phyloP scores from a whole-genome alignment of 2,797 vertebrate genomes.

The Limnodromus scolopaceus region DNA sequence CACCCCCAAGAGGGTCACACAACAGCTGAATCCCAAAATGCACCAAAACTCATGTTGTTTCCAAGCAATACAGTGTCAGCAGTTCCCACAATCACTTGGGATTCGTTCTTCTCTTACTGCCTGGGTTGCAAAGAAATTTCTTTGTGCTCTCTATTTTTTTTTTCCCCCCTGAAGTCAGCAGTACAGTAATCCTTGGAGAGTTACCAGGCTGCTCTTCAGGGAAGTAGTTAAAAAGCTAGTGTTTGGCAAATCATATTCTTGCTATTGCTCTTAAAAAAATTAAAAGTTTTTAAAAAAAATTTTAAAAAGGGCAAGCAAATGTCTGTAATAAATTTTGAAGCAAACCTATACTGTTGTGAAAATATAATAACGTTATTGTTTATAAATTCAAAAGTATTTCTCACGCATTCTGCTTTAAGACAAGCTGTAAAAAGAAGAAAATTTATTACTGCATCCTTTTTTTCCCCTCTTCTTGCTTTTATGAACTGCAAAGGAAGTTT shows the following conservation, averaged over 20 bases:
- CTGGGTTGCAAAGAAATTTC: slow-evolving; percentile 23
- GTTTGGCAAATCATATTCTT: slow-evolving; percentile 8
- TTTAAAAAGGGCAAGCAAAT: background rate
- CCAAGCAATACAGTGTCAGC: background rate
- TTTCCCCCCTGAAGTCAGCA: slow-evolving; percentile 1
- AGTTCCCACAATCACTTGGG: background rate
- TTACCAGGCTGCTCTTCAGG: background rate
- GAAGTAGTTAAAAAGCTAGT: background rate
- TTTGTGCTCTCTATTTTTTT: background rate
- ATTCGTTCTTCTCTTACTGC: background rate
- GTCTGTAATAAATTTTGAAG: background rate
- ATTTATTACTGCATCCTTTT: background rate
- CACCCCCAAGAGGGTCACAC: background rate
- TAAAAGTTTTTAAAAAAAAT: background rate
- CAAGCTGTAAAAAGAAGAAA: background rate
- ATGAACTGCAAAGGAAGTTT: background rate
- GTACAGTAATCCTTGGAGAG: slow-evolving; percentile 18
- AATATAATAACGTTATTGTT: background rate
- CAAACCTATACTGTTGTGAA: background rate
- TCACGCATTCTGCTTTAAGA: background rate
- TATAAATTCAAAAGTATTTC: background rate
- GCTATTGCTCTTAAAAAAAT: background rate
- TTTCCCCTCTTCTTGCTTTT: background rate
- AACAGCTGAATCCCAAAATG: background rate
- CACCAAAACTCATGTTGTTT: background rate